Base-by-base conservation (phyloP, 2,888 invertebrate genomes). In the Rhamnusium bicolor region DNA sequence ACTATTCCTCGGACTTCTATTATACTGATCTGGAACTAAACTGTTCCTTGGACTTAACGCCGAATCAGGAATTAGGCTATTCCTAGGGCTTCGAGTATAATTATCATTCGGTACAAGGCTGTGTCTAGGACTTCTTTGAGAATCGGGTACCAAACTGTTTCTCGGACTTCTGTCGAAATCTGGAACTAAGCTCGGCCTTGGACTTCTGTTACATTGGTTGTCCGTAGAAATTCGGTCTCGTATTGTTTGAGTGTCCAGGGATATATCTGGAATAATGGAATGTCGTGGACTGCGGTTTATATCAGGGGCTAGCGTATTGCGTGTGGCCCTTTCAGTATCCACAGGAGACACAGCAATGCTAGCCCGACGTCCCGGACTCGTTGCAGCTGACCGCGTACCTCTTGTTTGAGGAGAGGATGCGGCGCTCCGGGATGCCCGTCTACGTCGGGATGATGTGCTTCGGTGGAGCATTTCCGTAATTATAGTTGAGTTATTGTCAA, bases 351-450 rank as follows among this genome's bases (percentile, higher is more conserved):
- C 88, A 69, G 86, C 88, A 75, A 84, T 86, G 82, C 86, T 89
- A 76, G 84, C 89, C 72, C 87, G 85, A 40, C 87, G 86, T 24
- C 86, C 87, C 12, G 84, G 89, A 77, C 89, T 85, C 5, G 85
- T 85, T 1, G 86, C 87, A 0, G 86, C 86, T 1, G 87, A 89
- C 76, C 91, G 85, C 0, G 91, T 89, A 0, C 91, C 89, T 72
- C 91, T 89, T 81, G 91, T 92, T 0, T 92, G 92, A 0, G 92
- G 92, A 4, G 92, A 92, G 46, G 92, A 92, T 14, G 92, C 92
- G 81, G 92, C 92, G 72, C 93, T 89, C 8, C 93, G 92, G 71
- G 93, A 91, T 68, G 93, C 90, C 16, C 93, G 91, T 76, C 93
- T 90, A 67, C 93, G 90, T 71, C 92, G 91, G 46, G 94, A 94